A percentile compares a stretch with the other conserved stretches of the same genome.
Conservation (phyloP, 1,140 invertebrate genomes). For the Conus betulinus region DNA sequence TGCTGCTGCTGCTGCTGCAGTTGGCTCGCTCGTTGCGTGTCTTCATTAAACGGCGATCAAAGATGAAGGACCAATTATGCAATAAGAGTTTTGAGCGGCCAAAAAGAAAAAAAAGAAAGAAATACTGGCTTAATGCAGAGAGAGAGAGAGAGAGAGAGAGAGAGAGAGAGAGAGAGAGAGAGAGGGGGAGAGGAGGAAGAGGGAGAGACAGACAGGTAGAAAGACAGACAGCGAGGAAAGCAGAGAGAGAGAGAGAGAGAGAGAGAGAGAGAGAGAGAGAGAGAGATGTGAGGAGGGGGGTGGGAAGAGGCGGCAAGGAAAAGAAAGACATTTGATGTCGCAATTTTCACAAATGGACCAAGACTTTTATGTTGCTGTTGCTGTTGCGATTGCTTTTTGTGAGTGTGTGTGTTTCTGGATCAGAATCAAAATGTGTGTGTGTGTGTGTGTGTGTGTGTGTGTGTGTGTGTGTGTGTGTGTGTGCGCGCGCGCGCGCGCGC, state of each 20-base stretch:
- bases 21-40: too few relatives aligned
- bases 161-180: background rate
- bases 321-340: too few relatives aligned
- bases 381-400: too few relatives aligned
- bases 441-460: too few relatives aligned
- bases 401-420: too few relatives aligned
- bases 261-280: constrained; percentile 18
- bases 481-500: too few relatives aligned
- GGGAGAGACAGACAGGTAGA: background rate
- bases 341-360: too few relatives aligned
- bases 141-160: background rate
- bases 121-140: background rate
- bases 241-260: background rate
- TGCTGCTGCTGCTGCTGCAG: background rate
- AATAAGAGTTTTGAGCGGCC: constrained; percentile 5
- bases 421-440: too few relatives aligned
- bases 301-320: background rate
- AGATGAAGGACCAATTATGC: constrained; percentile 34
- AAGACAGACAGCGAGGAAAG: background rate
- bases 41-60: constrained; percentile 31
- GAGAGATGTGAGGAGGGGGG: background rate
- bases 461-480: too few relatives aligned
- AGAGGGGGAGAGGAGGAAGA: background rate
- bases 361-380: too few relatives aligned
- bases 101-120: background rate